Evolutionary conservation across 2,888 invertebrate genomes (phyloP), one percentile per base, ranked within the genome.

Genomic region (Chorisops tibialis): DNA sequence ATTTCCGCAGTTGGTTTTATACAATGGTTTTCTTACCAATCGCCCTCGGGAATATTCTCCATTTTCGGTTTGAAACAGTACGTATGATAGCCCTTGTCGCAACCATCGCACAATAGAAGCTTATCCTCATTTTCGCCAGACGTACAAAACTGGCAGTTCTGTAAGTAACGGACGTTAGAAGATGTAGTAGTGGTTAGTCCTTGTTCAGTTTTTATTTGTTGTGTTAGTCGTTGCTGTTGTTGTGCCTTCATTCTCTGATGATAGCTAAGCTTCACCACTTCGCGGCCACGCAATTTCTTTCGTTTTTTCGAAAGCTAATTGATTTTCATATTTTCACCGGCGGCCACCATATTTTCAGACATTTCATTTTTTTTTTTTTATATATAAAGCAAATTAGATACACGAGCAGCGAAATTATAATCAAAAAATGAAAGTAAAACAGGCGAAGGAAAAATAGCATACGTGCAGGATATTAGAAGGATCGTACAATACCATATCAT

Each of bases 1-100:
- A n/a, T 7, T 30, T 11, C 18, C 18, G 16, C 18, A 9, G 12
- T 2, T 30, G 4, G 19, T 7, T 18, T 14, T 21, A 39, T 61
- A 61, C n/a, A 30, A n/a, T n/a, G 35, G 19, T 54, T 65, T 16
- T 79, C 86, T 82, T 74, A 93, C 97, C 97, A 98, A 78, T 98
- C 96, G 30, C 97, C 97, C 70, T 96, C 96, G 16, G 98, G 97
- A 78, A 98, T 96, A 72, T 88, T 88, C 63, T 93, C 93, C 91
- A 98, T 91, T 76, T 89, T 87, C 66, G 97, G 97, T 80, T 93
- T 94, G 83, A 98, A 97, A 81, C 98, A 98, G 78, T 97, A 97
- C 50, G 96, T 97, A 81, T 98, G 98, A 79, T 96, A 97, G 54
- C 97, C 98, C 76, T 94, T 93, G 79, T 98, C 98, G 79, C 98